Conservation (phyloP, 2,888 invertebrate genomes). For the Mactromeris polynyma region DNA sequence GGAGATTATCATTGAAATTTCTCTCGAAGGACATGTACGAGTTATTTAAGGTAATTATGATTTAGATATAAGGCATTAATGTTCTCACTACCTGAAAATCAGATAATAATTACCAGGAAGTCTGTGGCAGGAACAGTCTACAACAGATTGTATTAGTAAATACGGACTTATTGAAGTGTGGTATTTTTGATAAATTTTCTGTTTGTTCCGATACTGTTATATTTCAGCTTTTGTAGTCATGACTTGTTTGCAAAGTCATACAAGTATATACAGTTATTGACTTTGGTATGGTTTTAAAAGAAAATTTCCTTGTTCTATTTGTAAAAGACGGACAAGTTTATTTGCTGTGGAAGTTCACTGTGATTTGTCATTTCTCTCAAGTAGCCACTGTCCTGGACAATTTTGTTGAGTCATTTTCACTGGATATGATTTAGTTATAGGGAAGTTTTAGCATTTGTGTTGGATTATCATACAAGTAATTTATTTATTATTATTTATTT, state of each 20-base stretch:
- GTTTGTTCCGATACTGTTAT: neutral
- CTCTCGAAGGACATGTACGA: constrained; percentile 69
- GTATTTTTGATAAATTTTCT: neutral
- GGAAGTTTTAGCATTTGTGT: neutral
- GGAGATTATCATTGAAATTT: constrained; percentile 62
- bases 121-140: neutral
- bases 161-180: constrained; percentile 1
- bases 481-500: too few species aligned
- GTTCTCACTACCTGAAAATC: neutral
- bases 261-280: neutral
- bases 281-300: neutral
- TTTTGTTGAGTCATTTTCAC: neutral
- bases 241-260: neutral
- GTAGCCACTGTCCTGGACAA: neutral
- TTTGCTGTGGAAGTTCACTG: neutral
- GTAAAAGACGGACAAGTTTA: neutral
- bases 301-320: neutral
- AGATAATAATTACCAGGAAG: neutral
- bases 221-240: neutral
- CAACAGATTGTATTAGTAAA: neutral
- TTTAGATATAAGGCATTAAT: neutral
- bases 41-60: constrained; percentile 61
- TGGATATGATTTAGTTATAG: neutral
- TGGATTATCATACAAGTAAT: too few species aligned
- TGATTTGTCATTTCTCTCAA: neutral